Conservation (phyloP, 2,797 vertebrate genomes). For the Anisognathus igniventris region DNA sequence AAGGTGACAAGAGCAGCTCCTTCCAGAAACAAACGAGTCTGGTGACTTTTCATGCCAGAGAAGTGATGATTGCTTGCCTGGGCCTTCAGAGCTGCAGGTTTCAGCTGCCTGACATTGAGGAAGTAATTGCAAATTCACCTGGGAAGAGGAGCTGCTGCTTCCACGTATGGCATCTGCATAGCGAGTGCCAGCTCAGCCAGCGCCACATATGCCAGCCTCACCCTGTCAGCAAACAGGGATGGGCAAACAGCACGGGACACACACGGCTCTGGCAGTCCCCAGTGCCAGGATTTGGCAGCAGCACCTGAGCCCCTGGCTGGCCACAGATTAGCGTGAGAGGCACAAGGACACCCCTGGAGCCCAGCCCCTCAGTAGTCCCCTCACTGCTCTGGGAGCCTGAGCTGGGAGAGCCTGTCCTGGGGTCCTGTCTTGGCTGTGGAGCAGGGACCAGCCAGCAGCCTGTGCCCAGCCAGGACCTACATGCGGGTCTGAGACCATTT, state of each 20-base stretch:
- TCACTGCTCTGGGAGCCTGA: neutral
- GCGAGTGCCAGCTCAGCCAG: slow-evolving; percentile 4
- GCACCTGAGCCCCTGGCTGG: accelerated
- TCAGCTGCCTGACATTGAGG: neutral
- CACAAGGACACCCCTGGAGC: neutral
- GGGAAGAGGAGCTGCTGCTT: neutral
- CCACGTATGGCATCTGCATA: neutral
- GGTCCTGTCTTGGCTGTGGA: neutral
- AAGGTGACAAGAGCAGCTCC: neutral
- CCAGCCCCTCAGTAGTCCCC: neutral
- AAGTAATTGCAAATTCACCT: neutral
- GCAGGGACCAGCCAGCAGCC: neutral
- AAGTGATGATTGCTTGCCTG: neutral
- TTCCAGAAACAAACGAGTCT: neutral
- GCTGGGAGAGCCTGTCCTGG: neutral
- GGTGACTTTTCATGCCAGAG: slow-evolving; percentile 52
- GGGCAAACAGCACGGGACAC: neutral
- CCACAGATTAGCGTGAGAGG: accelerated
- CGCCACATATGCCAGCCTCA: neutral
- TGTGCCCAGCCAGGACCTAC: neutral
- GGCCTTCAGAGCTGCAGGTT: neutral
- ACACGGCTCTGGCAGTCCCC: accelerated
- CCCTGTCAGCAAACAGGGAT: slow-evolving; percentile 70
- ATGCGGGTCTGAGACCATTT: accelerated
- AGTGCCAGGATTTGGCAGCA: neutral